These are phyloP conservation scores for Chloroclysta siterata DNA, from an alignment of 2,888 invertebrate species.

Conservation along the genomic window DNA sequence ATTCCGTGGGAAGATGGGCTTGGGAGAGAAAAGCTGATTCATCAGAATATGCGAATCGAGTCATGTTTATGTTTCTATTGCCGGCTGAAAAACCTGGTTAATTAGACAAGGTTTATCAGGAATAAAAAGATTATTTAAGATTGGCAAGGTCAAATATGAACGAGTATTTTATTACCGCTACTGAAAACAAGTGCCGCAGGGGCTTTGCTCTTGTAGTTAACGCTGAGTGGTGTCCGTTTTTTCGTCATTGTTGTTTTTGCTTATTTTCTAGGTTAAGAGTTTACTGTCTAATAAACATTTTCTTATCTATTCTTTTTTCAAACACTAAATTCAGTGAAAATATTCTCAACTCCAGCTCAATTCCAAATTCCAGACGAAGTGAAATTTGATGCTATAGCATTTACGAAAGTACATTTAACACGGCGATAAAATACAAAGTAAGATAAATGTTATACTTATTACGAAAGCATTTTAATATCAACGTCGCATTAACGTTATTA, in stretches of 20 bases:
- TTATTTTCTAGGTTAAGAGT: no score
- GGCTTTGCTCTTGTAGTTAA: no score
- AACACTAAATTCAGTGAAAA: no score
- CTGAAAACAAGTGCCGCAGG: no score
- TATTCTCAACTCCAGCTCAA: neutral
- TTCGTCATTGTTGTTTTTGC: no score
- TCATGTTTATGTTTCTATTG: neutral
- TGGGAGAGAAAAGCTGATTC: constrained; percentile 13
- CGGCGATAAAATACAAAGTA: constrained; percentile 11
- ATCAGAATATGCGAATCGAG: neutral
- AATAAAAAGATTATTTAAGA: no score
- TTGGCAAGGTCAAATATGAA: no score
- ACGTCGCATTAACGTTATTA: constrained; percentile 18
- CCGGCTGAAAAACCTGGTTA: neutral
- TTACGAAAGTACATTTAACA: constrained; percentile 6
- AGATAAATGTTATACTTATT: constrained; percentile 7
- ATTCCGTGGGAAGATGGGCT: constrained; percentile 28
- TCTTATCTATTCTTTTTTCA: no score
- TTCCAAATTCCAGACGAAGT: neutral
- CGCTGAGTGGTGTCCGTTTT: no score
- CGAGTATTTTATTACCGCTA: no score
- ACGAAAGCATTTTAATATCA: constrained; percentile 16
- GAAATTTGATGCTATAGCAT: neutral
- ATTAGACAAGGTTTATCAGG: neutral
- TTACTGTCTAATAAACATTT: no score